These are phyloP conservation scores for Scortum barcoo DNA, from an alignment of 2,113 vertebrate genomes.

Conservation along the genomic window DNA sequence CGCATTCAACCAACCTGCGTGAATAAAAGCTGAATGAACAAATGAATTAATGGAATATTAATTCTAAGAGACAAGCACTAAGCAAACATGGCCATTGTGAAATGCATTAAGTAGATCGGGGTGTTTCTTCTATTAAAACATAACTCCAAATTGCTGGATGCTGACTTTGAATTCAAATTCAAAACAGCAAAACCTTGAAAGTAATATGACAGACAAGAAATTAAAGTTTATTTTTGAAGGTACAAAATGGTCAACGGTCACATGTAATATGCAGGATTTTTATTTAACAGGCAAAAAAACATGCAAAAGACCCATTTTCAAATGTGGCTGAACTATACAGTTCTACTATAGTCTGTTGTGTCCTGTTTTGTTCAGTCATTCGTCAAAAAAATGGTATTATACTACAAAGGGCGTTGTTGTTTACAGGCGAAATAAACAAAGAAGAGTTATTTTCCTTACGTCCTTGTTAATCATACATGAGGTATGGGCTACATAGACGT, in stretches of 20 bases:
- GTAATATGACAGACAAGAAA: neutral
- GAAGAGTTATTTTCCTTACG: slow-evolving; percentile 49
- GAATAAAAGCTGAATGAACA: neutral
- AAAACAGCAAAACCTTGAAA: neutral
- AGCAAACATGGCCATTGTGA: neutral
- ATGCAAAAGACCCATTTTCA: slow-evolving; percentile 1
- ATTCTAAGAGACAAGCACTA: neutral
- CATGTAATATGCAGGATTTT: neutral
- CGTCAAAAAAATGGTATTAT: slow-evolving; percentile 55
- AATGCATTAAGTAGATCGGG: neutral
- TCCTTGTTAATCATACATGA: slow-evolving; percentile 57
- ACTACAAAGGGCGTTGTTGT: slow-evolving; percentile 26
- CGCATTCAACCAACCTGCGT: neutral
- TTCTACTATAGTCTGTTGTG: neutral
- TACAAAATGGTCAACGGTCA: neutral
- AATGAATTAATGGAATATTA: neutral
- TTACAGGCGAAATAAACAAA: slow-evolving; percentile 57
- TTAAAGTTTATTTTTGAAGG: neutral
- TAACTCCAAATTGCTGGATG: neutral
- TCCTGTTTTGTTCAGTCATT: slow-evolving; percentile 44
- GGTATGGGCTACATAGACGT: neutral
- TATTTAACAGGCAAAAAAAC: neutral
- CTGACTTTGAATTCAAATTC: neutral
- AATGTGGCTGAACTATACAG: neutral
- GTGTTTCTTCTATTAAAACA: neutral